These are phyloP conservation scores for Benthosema pterotum DNA, from an alignment of 2,797 vertebrate species.

Conservation along the genomic window DNA sequence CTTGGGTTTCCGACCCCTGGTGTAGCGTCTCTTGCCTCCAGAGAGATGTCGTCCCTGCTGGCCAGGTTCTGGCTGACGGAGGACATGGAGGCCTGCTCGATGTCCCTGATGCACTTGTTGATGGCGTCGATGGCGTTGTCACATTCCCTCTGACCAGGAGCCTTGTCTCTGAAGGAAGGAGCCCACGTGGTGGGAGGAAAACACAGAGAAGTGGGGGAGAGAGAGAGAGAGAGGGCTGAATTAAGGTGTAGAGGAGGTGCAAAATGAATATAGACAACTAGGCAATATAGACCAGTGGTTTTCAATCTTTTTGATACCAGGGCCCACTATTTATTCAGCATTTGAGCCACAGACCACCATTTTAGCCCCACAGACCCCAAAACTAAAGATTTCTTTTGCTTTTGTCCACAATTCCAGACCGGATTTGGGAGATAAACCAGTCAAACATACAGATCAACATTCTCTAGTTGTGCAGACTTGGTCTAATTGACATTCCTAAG, in stretches of 20 bases:
- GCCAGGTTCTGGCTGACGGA: conserved; percentile 94
- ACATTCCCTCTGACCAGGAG: conserved; percentile 97
- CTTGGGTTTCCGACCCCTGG: too few species aligned
- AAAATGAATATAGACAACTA: not conserved
- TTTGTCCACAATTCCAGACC: too few species aligned
- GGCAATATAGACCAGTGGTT: too few species aligned
- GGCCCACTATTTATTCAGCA: too few species aligned
- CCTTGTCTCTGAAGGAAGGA: conserved; percentile 95
- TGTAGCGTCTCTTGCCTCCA: conserved; percentile 86
- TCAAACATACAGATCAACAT: too few species aligned
- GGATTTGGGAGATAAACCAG: too few species aligned
- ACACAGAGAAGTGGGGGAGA: conserved; percentile 16
- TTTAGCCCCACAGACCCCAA: too few species aligned
- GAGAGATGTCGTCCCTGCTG: conserved; percentile 94
- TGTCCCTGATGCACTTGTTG: conserved; percentile 96
- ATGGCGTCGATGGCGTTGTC: conserved; percentile 96
- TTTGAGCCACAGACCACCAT: too few species aligned
- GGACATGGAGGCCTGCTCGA: conserved; percentile 96
- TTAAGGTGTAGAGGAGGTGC: not conserved
- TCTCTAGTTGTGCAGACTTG: too few species aligned
- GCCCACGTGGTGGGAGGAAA: conserved; percentile 23
- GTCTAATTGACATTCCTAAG: too few species aligned
- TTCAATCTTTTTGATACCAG: too few species aligned
- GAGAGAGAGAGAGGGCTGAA: conserved; percentile 1
- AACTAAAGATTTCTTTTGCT: too few species aligned